Evolutionary conservation across 1,140 invertebrate genomes (phyloP).

Genomic region (Drosophila saltans): DNA sequence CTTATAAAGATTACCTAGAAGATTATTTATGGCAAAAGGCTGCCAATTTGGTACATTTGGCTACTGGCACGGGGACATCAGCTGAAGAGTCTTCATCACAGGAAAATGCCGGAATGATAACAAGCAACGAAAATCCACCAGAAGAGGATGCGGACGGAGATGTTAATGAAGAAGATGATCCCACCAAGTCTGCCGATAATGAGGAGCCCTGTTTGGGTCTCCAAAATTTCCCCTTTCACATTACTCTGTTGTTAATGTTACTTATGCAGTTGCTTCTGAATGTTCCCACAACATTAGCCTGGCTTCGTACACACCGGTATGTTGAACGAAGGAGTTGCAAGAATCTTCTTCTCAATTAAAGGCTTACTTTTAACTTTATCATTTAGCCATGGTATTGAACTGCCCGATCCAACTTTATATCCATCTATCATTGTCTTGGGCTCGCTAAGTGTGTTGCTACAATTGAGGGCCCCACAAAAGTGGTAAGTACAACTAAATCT

Average conservation of each 20-base stretch:
- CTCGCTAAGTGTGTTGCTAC: slow-evolving; percentile 64
- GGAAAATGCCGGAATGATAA: not conserved
- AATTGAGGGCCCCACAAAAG: slow-evolving; percentile 71
- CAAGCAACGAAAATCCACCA: not conserved
- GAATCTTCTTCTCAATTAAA: too few relatives aligned
- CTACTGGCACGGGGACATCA: slow-evolving; percentile 7
- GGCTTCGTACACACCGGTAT: slow-evolving; percentile 87
- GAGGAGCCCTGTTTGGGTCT: slow-evolving; percentile 48
- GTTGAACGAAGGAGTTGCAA: too few relatives aligned
- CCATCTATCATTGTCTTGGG: slow-evolving; percentile 50
- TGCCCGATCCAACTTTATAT: slow-evolving; percentile 67
- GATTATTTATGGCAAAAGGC: slow-evolving; percentile 86
- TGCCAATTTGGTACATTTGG: slow-evolving; percentile 46
- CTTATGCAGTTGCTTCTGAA: slow-evolving; percentile 84
- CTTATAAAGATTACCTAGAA: slow-evolving; percentile 90
- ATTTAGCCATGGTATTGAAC: slow-evolving; percentile 44
- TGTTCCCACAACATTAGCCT: slow-evolving; percentile 85
- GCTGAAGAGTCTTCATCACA: not conserved
- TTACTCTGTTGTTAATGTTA: slow-evolving; percentile 86
- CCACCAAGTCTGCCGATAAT: not conserved
- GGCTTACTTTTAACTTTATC: too few relatives aligned
- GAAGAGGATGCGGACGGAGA: slow-evolving; percentile 3
- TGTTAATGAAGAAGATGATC: not conserved
- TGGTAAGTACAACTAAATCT: slow-evolving; percentile 54
- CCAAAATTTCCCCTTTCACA: slow-evolving; percentile 85